Evolutionary conservation across 1,140 invertebrate genomes (phyloP).

Genomic region (Euschistus heros): DNA sequence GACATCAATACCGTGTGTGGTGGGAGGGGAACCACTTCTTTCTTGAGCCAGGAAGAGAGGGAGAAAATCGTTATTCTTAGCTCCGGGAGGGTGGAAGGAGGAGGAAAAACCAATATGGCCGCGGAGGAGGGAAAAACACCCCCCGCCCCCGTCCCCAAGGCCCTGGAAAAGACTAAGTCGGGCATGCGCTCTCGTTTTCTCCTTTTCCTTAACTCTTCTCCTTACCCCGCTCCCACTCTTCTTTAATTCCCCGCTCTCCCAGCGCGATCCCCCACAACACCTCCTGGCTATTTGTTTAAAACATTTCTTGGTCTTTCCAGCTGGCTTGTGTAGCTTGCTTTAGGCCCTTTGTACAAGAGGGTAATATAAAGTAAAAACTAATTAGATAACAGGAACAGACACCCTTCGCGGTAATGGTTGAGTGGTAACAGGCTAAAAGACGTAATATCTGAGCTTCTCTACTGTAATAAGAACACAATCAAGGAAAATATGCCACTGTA

Average conservation of each 20-base stretch:
- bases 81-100: constrained; percentile 13
- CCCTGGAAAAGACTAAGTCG: constrained; percentile 1
- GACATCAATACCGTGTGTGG: constrained; percentile 4
- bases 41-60: not conserved
- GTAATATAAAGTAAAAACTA: too few relatives aligned
- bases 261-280: not conserved
- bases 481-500: too few relatives aligned
- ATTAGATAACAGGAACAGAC: too few relatives aligned
- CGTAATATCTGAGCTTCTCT: too few relatives aligned
- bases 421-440: too few relatives aligned
- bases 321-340: too few relatives aligned
- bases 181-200: constrained; percentile 5
- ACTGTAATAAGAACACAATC: too few relatives aligned
- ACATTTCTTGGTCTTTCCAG: too few relatives aligned
- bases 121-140: constrained; percentile 17
- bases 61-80: constrained; percentile 26
- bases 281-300: not conserved
- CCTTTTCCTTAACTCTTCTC: constrained; percentile 1
- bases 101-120: constrained; percentile 25
- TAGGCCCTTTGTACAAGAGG: too few relatives aligned
- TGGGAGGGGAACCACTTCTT: not conserved
- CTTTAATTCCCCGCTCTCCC: not conserved
- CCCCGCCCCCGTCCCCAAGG: not conserved
- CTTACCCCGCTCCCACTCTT: not conserved
- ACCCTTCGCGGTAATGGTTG: too few relatives aligned